Evolutionary conservation across 2,888 invertebrate species (phyloP).

Genomic region (Hetaerina titia): DNA sequence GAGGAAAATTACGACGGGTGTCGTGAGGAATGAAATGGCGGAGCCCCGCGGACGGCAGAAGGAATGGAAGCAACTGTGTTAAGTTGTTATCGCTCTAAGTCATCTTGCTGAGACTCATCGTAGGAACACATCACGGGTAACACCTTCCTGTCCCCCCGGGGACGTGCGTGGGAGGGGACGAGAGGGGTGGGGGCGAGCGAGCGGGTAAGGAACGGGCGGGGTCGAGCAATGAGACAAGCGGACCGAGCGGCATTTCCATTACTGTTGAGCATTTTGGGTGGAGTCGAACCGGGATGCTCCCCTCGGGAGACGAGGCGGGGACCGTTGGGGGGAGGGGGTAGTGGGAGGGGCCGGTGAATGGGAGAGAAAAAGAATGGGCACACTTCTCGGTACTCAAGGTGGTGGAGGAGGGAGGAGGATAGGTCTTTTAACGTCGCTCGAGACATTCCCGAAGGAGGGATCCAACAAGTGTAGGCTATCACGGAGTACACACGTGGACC

Average conservation of each 20-base stretch:
- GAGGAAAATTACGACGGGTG: too few relatives aligned
- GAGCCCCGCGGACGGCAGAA: neutral
- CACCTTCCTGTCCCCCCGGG: too few relatives aligned
- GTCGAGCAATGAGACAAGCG: conserved; percentile 8
- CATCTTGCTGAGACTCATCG: conserved; percentile 13
- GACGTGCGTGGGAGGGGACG: neutral
- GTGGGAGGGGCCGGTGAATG: neutral
- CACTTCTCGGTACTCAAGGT: too few relatives aligned
- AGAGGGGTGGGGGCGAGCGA: neutral
- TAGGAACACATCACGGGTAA: neutral
- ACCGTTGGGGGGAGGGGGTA: neutral
- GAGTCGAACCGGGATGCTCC: conserved; percentile 7
- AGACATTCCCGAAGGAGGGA: conserved; percentile 19
- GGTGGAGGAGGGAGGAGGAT: too few relatives aligned
- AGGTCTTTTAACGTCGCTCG: neutral
- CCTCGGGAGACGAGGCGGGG: neutral
- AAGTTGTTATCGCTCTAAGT: conserved; percentile 24
- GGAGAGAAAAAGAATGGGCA: neutral
- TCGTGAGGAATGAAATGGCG: too few relatives aligned
- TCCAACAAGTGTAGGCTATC: conserved; percentile 42
- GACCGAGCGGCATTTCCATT: conserved; percentile 56
- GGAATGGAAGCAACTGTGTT: neutral
- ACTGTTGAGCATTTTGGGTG: conserved; percentile 57
- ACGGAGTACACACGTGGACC: neutral
- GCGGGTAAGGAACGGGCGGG: neutral